Conservation (phyloP, 2,888 invertebrate species). For the Trisateles emortualis region DNA sequence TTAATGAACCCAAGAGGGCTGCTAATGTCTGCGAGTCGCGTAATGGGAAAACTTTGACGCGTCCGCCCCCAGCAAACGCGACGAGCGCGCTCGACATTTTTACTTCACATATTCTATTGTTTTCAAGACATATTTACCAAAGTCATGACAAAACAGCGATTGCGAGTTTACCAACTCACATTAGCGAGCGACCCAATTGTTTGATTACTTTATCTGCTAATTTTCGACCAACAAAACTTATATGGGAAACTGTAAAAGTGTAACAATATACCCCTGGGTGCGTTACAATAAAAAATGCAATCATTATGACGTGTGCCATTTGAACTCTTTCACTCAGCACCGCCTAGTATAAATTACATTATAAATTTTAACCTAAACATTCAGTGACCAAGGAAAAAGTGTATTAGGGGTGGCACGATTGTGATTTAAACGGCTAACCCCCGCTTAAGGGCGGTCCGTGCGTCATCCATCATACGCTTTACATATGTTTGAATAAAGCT, state of each 20-base stretch:
- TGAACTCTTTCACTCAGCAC: constrained; percentile 71
- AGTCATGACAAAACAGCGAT: constrained; percentile 56
- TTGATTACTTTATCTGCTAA: constrained; percentile 52
- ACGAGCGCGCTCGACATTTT: constrained; percentile 55
- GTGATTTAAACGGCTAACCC: constrained; percentile 83
- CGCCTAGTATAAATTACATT: constrained; percentile 77
- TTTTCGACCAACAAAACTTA: constrained; percentile 27
- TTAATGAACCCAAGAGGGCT: constrained; percentile 85
- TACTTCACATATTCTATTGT: constrained; percentile 65
- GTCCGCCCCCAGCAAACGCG: constrained; percentile 37
- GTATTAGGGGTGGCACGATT: constrained; percentile 77
- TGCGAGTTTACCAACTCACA: constrained; percentile 57
- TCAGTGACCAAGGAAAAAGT: constrained; percentile 82
- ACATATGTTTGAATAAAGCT: constrained; percentile 88
- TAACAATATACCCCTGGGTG: constrained; percentile 72
- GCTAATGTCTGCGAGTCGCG: constrained; percentile 81
- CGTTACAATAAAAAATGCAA: constrained; percentile 77
- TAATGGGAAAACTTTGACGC: constrained; percentile 84
- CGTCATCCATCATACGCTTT: constrained; percentile 87
- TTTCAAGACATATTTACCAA: constrained; percentile 67
- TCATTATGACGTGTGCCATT: constrained; percentile 79
- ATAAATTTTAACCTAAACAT: constrained; percentile 75
- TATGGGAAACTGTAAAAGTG: constrained; percentile 43
- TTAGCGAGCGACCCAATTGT: constrained; percentile 57
- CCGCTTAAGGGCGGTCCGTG: constrained; percentile 71